phyloP scores from a whole-genome alignment of 2,888 invertebrate species.

The Tenthredo distinguenda region DNA sequence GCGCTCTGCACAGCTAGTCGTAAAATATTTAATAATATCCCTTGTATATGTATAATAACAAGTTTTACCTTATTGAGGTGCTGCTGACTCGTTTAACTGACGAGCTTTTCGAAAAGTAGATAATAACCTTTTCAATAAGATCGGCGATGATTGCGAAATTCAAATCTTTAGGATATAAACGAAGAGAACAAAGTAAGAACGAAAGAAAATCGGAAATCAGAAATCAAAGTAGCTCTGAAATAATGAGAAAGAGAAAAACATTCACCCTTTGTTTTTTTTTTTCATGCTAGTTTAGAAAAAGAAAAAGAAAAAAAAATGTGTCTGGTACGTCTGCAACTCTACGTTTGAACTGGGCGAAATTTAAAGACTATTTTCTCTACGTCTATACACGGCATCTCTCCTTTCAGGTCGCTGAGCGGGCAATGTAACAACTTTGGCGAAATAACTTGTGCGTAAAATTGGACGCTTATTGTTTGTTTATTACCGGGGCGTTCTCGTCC shows the following conservation, averaged over 20 bases:
- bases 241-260: not conserved
- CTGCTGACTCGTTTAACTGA: not conserved
- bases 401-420: not conserved
- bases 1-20: not conserved
- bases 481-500: not conserved
- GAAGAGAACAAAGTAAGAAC: too few relatives aligned
- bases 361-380: not conserved
- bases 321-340: too few relatives aligned
- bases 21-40: not conserved
- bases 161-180: not conserved
- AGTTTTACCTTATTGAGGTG: not conserved
- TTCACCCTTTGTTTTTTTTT: not conserved
- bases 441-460: constrained; percentile 48
- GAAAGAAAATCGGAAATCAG: not conserved
- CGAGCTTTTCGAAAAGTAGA: not conserved
- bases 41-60: not conserved
- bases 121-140: not conserved
- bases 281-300: not conserved
- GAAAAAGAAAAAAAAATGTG: not conserved
- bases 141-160: not conserved
- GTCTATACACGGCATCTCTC: not conserved
- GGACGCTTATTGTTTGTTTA: constrained; percentile 44
- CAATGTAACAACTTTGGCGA: constrained; percentile 30
- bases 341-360: not conserved
- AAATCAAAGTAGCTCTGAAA: not conserved